Base-by-base conservation (phyloP, 2,888 invertebrate species). In the Limnephilus rhombicus region DNA sequence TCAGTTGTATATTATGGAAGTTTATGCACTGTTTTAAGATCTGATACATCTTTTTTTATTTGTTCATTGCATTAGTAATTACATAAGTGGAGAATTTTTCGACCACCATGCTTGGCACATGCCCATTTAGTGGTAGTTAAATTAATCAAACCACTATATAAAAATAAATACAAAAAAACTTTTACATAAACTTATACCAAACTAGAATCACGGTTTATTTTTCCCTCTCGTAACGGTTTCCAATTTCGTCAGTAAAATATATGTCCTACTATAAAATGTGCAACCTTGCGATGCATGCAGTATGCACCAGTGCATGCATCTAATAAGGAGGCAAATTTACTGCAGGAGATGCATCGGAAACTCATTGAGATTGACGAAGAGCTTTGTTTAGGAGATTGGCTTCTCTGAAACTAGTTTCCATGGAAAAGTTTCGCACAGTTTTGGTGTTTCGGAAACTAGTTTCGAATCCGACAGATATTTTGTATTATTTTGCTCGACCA, bases 371-470 rank as follows among this genome's bases (percentile, higher is more conserved):
- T 85, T 53, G 85, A 85, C 85, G 45, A 37, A 24, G 90, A 85
- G 85, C 90, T 90, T 90, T 90, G 85, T 34, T 85, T 53, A 18
- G 85, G 24, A 90, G 90, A 90, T 90, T 90, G 90, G 90, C 49
- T 85, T 49, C 29, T 24, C 49, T 24, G 45, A 45, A 13, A 41
- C 86, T 15, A 29, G 86, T 49, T 86, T 86, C 45, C 29, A 45
- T 29, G 15, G 15, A 49, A n/a, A 45, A 86, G 86, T 86, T 85
- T 85, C 41, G 18, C 45, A n/a, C 29, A 68, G 53, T 68, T 68
- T 68, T n/a, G 18, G n/a, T 68, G 68, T 68, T 68, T 68, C 68
- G 24, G 68, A 68, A 68, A n/a, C 68, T 24, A 68, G 68, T 68
- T 68, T n/a, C 68, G 68, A 24, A 68, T 68, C 24, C n/a, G 68